Evolutionary conservation across 2,113 vertebrate genomes (phyloP).

Genomic region (Ctenodactylus gundi): DNA sequence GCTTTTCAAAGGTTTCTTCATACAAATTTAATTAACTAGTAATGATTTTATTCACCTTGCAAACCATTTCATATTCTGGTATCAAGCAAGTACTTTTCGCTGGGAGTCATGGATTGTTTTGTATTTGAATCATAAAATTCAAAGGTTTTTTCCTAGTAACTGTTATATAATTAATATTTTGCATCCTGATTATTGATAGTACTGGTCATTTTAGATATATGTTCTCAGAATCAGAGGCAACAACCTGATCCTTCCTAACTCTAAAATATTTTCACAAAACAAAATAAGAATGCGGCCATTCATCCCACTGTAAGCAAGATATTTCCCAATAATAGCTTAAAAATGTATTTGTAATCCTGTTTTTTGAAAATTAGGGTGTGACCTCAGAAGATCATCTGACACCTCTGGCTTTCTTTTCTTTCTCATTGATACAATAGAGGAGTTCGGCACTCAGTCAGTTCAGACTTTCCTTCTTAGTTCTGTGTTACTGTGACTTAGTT

Average conservation of each 20-base stretch:
- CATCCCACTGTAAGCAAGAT: not conserved
- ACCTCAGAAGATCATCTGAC: not conserved
- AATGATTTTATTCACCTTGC: not conserved
- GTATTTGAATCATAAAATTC: not conserved
- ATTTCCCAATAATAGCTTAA: not conserved
- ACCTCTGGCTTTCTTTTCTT: not conserved
- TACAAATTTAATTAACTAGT: not conserved
- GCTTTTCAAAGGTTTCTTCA: conserved; percentile 19
- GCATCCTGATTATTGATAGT: not conserved
- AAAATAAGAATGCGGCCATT: not conserved
- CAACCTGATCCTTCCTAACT: not conserved
- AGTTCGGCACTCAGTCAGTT: not conserved
- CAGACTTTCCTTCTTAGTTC: not conserved
- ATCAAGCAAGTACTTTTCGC: conserved; percentile 11
- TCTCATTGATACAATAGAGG: not conserved
- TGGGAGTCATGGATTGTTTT: not conserved
- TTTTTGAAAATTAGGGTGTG: not conserved
- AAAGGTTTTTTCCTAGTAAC: not conserved
- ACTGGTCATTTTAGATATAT: not conserved
- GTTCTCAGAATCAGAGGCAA: not conserved
- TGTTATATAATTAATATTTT: conserved; percentile 1
- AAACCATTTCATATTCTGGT: not conserved
- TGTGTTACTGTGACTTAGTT: not conserved
- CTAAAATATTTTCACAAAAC: not conserved
- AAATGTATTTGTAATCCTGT: not conserved